Conservation (phyloP, 2,888 invertebrate species). For the Hirtodrosophila alboralis region DNA sequence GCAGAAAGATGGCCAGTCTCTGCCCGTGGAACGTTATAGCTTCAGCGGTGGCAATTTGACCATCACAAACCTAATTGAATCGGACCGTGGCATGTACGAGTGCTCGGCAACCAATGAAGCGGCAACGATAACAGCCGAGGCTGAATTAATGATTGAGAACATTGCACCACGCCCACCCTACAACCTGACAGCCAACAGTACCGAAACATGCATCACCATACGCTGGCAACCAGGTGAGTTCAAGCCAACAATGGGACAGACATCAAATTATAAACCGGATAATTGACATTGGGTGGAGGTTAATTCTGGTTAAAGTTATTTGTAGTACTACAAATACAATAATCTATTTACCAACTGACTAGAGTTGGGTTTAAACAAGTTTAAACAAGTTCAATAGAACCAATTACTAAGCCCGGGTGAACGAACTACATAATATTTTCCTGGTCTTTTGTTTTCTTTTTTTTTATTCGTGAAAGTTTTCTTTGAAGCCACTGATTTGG, state of each 20-base stretch:
- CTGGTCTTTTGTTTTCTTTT: no score
- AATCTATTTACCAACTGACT: no score
- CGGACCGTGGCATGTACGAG: conserved; percentile 94
- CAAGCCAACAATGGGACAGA: neutral
- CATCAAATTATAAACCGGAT: neutral
- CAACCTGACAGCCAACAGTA: conserved; percentile 91
- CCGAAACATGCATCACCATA: conserved; percentile 89
- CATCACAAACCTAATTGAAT: conserved; percentile 91
- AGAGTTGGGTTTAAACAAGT: no score
- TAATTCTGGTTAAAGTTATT: no score
- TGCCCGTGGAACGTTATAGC: conserved; percentile 88
- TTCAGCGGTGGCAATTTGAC: conserved; percentile 92
- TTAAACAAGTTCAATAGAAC: no score
- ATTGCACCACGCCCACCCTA: conserved; percentile 95
- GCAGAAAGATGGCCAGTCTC: conserved; percentile 90
- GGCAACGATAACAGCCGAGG: conserved; percentile 91
- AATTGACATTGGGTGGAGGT: neutral
- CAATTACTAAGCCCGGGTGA: no score
- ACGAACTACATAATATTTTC: no score
- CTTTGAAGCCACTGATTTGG: no score
- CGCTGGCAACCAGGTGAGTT: conserved; percentile 90
- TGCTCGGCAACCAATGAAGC: conserved; percentile 94
- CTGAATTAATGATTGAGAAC: conserved; percentile 93
- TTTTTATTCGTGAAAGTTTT: no score
- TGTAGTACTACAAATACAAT: no score